Conservation (phyloP, 2,113 vertebrate species). For the Alosa alosa region DNA sequence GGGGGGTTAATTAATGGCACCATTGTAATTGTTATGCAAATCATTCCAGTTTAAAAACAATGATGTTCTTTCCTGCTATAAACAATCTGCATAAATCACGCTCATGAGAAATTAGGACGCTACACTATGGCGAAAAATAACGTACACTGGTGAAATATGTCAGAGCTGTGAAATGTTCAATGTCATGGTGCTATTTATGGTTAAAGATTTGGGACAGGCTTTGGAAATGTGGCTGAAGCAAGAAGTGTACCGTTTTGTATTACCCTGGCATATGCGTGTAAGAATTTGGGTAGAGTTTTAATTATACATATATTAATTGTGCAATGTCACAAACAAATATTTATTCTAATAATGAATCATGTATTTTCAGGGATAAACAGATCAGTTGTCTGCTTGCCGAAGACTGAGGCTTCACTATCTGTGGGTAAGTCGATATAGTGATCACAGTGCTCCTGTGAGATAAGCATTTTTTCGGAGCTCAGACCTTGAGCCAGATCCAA, state of each 20-base stretch:
- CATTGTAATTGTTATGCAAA: constrained; percentile 43
- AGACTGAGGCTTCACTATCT: neutral
- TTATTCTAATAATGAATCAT: neutral
- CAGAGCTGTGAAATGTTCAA: neutral
- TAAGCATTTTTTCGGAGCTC: neutral
- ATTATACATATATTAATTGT: neutral
- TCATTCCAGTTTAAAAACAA: constrained; percentile 30
- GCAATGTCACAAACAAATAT: neutral
- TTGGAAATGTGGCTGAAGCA: neutral
- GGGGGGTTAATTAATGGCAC: constrained; percentile 48
- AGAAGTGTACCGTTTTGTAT: neutral
- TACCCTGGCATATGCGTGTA: neutral
- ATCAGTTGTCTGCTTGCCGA: neutral
- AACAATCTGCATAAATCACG: neutral
- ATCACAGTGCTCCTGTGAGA: neutral
- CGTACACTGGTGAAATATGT: neutral
- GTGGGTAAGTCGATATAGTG: neutral
- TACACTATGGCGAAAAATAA: neutral
- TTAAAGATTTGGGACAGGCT: constrained; percentile 5
- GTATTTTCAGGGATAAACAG: neutral
- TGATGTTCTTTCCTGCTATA: constrained; percentile 7
- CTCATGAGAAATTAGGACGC: neutral
- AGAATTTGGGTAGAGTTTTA: neutral
- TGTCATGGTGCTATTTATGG: neutral
- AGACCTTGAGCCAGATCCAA: neutral